These are phyloP conservation scores for Polyommatus icarus DNA, from an alignment of 2,888 invertebrate species.

Conservation along the genomic window DNA sequence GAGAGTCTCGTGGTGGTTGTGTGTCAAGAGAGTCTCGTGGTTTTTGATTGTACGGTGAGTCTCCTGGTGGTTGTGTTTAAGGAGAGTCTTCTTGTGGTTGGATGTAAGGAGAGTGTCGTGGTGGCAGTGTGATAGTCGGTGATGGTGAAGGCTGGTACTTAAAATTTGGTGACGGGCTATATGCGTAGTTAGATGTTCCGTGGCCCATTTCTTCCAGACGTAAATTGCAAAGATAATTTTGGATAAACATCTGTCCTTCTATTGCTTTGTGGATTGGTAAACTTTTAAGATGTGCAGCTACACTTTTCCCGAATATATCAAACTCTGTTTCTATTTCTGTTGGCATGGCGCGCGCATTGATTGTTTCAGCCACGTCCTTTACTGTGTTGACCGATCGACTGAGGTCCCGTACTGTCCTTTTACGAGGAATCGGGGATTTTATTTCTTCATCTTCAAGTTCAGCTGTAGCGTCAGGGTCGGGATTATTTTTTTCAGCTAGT, in stretches of 20 bases:
- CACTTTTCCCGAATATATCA: conserved; percentile 36
- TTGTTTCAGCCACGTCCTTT: conserved; percentile 13
- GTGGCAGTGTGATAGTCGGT: not conserved
- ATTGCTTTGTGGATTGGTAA: conserved; percentile 38
- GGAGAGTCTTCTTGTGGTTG: not conserved
- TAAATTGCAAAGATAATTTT: conserved; percentile 37
- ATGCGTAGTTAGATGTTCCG: conserved; percentile 32
- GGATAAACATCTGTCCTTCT: conserved; percentile 36
- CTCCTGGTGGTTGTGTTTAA: no score
- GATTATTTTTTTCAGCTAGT: not conserved
- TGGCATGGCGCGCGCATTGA: not conserved
- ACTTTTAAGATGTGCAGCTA: conserved; percentile 40
- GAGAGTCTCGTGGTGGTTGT: no score
- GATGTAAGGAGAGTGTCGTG: not conserved
- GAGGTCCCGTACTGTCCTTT: conserved; percentile 38
- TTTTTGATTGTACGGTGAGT: no score
- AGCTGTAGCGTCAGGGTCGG: not conserved
- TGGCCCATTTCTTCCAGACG: conserved; percentile 38
- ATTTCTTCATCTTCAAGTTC: conserved; percentile 29
- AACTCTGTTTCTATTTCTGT: conserved; percentile 11
- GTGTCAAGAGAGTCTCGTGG: no score
- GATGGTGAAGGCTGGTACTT: not conserved
- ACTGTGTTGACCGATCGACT: conserved; percentile 40
- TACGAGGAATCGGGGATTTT: conserved; percentile 39
- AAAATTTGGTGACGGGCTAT: not conserved